A percentile compares a stretch with the other conserved stretches of the same genome.
These are phyloP conservation scores for Zophobas atratus DNA, from an alignment of 1,140 invertebrate genomes.

Conservation along the genomic window DNA sequence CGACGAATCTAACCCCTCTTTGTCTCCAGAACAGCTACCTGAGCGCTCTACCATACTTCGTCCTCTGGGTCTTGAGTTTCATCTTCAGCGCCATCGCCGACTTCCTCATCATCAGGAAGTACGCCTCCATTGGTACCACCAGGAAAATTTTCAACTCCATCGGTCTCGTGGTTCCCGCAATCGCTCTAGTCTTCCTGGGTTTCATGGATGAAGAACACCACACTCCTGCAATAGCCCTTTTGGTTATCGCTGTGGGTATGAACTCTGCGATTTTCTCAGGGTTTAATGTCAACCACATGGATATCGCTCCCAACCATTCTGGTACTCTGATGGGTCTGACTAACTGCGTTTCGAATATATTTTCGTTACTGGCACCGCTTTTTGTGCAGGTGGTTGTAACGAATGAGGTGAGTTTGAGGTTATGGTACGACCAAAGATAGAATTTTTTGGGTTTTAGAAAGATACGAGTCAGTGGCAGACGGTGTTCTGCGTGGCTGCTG, in stretches of 20 bases:
- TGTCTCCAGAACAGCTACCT: conserved; percentile 79
- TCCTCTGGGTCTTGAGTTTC: conserved; percentile 80
- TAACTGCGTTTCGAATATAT: conserved; percentile 80
- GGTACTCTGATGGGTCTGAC: conserved; percentile 83
- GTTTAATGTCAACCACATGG: conserved; percentile 78
- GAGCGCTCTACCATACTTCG: conserved; percentile 86
- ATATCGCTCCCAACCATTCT: conserved; percentile 80
- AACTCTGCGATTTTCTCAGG: conserved; percentile 84
- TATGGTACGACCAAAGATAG: background rate
- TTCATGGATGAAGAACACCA: conserved; percentile 72
- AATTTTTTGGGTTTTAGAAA: conserved; percentile 62
- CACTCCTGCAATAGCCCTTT: conserved; percentile 73
- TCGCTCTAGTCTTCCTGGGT: conserved; percentile 75
- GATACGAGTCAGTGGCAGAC: conserved; percentile 72
- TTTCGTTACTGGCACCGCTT: conserved; percentile 80
- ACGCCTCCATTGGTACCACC: conserved; percentile 69
- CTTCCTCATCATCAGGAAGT: conserved; percentile 72
- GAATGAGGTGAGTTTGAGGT: conserved; percentile 71
- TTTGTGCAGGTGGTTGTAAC: conserved; percentile 77
- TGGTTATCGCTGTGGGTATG: conserved; percentile 80
- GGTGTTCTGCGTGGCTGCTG: conserved; percentile 72
- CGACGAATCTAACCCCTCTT: background rate
- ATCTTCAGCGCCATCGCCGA: conserved; percentile 77
- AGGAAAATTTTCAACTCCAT: conserved; percentile 80
- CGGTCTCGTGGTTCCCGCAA: conserved; percentile 74